A percentile compares a stretch with the other conserved stretches of the same genome.
These are phyloP conservation scores for Agriopis marginaria DNA, from an alignment of 2,888 invertebrate species.

Conservation along the genomic window DNA sequence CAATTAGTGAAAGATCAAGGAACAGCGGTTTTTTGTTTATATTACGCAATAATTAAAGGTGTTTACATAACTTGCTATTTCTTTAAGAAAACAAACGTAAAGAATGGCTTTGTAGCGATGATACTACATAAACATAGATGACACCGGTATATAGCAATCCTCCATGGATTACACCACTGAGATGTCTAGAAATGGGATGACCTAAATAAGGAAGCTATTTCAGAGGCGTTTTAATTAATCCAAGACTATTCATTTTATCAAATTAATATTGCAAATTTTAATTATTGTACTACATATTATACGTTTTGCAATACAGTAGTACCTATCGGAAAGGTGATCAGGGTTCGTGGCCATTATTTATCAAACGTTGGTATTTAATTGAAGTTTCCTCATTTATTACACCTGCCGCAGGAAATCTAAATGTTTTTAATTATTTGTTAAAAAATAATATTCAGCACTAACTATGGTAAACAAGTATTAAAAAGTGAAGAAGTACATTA, in stretches of 20 bases:
- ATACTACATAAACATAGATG: too few species aligned
- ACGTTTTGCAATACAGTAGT: not conserved
- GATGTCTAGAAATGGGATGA: constrained; percentile 9
- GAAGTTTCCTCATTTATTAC: not conserved
- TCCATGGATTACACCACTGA: too few species aligned
- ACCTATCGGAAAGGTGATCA: constrained; percentile 16
- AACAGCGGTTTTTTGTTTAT: constrained; percentile 6
- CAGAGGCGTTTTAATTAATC: constrained; percentile 3
- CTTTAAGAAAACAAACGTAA: not conserved
- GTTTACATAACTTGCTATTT: not conserved
- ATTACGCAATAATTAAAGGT: not conserved
- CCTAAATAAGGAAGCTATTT: constrained; percentile 18
- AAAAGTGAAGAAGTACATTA: too few species aligned
- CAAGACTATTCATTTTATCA: not conserved
- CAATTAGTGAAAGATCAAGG: constrained; percentile 55
- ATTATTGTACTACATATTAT: not conserved
- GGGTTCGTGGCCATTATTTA: constrained; percentile 1
- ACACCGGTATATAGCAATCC: too few species aligned
- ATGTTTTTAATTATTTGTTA: not conserved
- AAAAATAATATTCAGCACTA: not conserved
- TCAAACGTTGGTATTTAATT: not conserved
- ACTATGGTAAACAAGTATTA: not conserved
- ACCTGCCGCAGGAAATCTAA: not conserved
- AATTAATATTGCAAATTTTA: not conserved
- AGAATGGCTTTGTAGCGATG: too few species aligned